Base-by-base conservation (phyloP, 2,888 invertebrate species). In the Plutella xylostella region DNA sequence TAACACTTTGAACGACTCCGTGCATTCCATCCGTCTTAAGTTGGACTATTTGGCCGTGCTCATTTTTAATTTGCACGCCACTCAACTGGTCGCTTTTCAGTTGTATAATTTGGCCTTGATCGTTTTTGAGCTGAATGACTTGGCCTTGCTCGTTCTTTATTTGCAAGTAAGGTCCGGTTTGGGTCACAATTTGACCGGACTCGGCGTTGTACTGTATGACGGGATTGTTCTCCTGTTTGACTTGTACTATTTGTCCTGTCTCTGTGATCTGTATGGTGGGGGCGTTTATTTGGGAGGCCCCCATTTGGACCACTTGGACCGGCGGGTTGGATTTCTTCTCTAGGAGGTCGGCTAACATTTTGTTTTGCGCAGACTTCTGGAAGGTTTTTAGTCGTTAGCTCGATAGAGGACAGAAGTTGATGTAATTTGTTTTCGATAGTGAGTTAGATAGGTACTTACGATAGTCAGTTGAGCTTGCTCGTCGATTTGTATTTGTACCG, bases 291-390 rank as follows among this genome's bases (percentile, higher is more conserved):
- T 76, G 76, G 0, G 69, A 19, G 12, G 39, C 67, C 0, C 66
- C 64, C 82, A 82, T 79, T 63, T 82, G 83, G 0, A 83, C 78
- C 1, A 83, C 74, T 63, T 83, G 83, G 1, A 83, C 72, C 1
- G 86, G 86, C 0, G 86, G 86, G 51, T 83, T 78, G 0, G 85
- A 83, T 65, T 92, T 93, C 60, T 92, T 90, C 64, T 95, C 94
- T 3, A 95, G 76, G 42, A 94, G 73, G 66, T 94, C 94, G 0
- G 93, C 93, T 38, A 94, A 78, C 90, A 94, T 92, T 71, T 92
- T 92, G 59, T 91, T 90, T 62, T 84, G 79, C 0, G 77, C 73
- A 0, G 76, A 61, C 59, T 83, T 82, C 83, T 83, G 15, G 14
- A 42, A 30, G 18, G 12, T 12, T n/a, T n/a, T n/a, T 30, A 14